Conservation (phyloP, 2,113 vertebrate species). For the Cyrtonyx montezumae region DNA sequence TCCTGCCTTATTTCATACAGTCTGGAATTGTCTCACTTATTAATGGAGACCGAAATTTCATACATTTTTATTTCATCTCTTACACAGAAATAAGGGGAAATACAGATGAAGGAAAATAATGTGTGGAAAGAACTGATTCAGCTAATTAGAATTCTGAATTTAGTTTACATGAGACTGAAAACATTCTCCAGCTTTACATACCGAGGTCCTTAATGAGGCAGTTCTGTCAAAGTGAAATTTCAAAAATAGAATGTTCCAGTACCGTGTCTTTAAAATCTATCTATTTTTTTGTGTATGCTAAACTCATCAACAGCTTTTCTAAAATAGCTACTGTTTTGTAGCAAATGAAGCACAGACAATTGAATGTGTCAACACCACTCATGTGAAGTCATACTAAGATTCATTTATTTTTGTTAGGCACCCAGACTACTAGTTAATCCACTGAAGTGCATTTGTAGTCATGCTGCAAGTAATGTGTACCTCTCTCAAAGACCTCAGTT, state of each 20-base stretch:
- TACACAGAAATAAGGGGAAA: neutral
- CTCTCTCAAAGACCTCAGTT: neutral
- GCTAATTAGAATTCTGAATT: conserved; percentile 65
- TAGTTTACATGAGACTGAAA: conserved; percentile 62
- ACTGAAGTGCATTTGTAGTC: conserved; percentile 21
- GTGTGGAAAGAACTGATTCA: conserved; percentile 54
- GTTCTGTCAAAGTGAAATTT: conserved; percentile 68
- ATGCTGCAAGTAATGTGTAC: neutral
- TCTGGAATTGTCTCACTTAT: neutral
- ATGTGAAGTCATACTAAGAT: conserved; percentile 51
- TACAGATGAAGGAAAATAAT: conserved; percentile 51
- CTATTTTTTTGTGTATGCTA: conserved; percentile 65
- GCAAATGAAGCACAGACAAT: conserved; percentile 69
- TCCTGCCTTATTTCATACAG: neutral
- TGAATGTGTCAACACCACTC: conserved; percentile 66
- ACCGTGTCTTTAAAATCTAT: conserved; percentile 66
- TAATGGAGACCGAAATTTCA: neutral
- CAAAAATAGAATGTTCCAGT: conserved; percentile 72
- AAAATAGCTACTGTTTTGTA: conserved; percentile 74
- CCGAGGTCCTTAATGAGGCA: conserved; percentile 65
- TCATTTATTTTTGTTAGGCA: conserved; percentile 59
- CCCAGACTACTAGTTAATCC: conserved; percentile 63
- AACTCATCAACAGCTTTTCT: conserved; percentile 68
- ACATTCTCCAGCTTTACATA: conserved; percentile 64
- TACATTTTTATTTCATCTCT: conserved; percentile 13